phyloP scores from a whole-genome alignment of 2,888 invertebrate species.

The Byasa hedistus region DNA sequence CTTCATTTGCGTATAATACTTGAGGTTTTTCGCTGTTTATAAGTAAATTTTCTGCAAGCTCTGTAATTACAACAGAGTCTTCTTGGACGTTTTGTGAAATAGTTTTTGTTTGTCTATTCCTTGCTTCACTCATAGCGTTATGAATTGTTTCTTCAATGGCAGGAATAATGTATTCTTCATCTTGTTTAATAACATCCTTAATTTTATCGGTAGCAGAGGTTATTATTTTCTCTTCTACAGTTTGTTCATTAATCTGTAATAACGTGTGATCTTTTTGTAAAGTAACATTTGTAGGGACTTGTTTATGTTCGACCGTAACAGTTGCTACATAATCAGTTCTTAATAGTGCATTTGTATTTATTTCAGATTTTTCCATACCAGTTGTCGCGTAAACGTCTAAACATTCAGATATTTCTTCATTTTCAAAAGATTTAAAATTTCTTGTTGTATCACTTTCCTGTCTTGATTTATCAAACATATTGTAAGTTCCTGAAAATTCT shows the following conservation, averaged over 20 bases:
- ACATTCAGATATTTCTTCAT: not conserved
- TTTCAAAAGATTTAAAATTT: no score
- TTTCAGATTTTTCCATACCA: not conserved
- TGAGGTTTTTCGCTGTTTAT: not conserved
- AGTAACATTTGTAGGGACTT: not conserved
- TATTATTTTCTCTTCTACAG: not conserved
- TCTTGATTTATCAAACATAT: not conserved
- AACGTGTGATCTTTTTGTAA: not conserved
- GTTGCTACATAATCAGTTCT: constrained; percentile 25
- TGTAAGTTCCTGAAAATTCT: not conserved
- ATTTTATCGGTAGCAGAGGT: not conserved
- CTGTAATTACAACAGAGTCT: not conserved
- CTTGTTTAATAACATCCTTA: not conserved
- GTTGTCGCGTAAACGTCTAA: not conserved
- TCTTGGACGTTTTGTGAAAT: not conserved
- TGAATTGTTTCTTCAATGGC: not conserved
- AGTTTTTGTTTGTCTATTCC: not conserved
- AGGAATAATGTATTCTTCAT: not conserved
- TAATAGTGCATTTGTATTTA: not conserved
- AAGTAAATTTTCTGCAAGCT: not conserved
- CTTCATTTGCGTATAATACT: not conserved
- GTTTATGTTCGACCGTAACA: constrained; percentile 25
- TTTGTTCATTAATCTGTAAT: not conserved
- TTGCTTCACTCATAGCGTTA: not conserved
- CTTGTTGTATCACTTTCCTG: not conserved